These are phyloP conservation scores for Alces alces DNA, from an alignment of 2,113 vertebrate species.

Conservation along the genomic window DNA sequence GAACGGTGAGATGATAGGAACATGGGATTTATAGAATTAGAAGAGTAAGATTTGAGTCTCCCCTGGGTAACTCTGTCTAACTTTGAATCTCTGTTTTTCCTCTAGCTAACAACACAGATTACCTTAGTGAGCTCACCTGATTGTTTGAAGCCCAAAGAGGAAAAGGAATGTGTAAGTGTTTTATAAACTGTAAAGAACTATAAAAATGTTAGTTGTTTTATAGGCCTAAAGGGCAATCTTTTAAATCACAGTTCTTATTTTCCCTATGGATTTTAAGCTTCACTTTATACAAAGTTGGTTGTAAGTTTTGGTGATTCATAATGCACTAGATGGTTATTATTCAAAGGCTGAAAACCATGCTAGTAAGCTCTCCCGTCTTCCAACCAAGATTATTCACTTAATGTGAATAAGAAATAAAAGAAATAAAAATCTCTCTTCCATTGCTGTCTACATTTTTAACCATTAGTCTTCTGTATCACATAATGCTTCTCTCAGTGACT, in stretches of 20 bases:
- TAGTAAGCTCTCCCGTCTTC: background rate
- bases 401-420: too few species aligned
- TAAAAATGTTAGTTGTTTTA: background rate
- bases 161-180: background rate
- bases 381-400: background rate
- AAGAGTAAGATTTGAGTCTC: background rate
- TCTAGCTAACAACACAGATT: background rate
- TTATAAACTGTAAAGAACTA: background rate
- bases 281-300: background rate
- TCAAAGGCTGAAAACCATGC: background rate
- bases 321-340: background rate
- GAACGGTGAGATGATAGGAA: background rate
- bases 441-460: background rate
- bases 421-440: background rate
- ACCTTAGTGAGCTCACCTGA: background rate
- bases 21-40: background rate
- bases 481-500: background rate
- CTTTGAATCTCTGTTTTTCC: background rate
- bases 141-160: background rate
- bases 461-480: background rate
- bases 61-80: background rate
- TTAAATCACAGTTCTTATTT: background rate
- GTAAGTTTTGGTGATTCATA: background rate
- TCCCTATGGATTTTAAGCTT: background rate
- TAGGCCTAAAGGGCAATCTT: background rate